These are phyloP conservation scores for Calephelis nemesis DNA, from an alignment of 1,140 invertebrate genomes.

Conservation along the genomic window DNA sequence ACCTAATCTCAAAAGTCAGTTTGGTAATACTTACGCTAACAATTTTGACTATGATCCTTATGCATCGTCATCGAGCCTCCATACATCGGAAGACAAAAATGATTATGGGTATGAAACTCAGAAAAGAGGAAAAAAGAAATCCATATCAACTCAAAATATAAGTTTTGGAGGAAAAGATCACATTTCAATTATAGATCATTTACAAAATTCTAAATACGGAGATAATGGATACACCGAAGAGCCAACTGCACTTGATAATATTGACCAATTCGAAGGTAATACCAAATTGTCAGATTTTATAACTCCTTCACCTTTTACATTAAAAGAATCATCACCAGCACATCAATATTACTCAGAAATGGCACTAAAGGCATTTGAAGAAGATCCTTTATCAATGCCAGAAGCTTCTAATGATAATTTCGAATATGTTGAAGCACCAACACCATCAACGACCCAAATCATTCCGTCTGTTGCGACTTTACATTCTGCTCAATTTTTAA, in stretches of 20 bases:
- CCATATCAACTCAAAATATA: constrained; percentile 71
- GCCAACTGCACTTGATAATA: constrained; percentile 50
- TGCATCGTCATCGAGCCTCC: constrained; percentile 55
- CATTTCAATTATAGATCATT: constrained; percentile 61
- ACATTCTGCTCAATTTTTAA: neutral
- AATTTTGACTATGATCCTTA: constrained; percentile 64
- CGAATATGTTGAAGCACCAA: constrained; percentile 59
- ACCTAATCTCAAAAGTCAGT: constrained; percentile 51
- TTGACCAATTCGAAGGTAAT: constrained; percentile 50
- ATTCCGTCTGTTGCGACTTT: constrained; percentile 31
- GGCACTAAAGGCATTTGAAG: constrained; percentile 53
- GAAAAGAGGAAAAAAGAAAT: constrained; percentile 63
- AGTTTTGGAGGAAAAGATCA: constrained; percentile 68
- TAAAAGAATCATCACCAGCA: constrained; percentile 51
- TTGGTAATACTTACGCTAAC: constrained; percentile 55
- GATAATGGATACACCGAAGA: constrained; percentile 38
- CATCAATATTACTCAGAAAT: constrained; percentile 59
- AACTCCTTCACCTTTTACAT: constrained; percentile 42
- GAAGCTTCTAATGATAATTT: constrained; percentile 69
- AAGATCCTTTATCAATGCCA: constrained; percentile 43
- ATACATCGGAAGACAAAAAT: constrained; percentile 53
- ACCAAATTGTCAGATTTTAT: constrained; percentile 34
- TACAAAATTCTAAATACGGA: constrained; percentile 44
- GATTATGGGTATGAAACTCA: constrained; percentile 36
- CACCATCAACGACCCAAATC: constrained; percentile 39